phyloP scores from a whole-genome alignment of 2,888 invertebrate genomes.

The Disparrhopalites patrizii region DNA sequence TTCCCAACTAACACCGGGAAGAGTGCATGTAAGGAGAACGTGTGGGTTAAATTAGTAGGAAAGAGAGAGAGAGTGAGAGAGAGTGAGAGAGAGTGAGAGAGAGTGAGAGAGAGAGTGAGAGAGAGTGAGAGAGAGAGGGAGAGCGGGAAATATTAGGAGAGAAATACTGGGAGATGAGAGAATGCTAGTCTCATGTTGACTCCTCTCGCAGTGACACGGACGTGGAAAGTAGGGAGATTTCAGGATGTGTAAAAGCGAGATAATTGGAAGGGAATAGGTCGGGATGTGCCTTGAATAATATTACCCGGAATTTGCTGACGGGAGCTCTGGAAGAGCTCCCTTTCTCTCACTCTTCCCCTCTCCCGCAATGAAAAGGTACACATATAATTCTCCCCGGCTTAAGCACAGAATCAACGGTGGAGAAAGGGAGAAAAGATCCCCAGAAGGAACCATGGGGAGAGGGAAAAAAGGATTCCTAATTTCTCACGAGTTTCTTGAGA shows the following conservation, averaged over 20 bases:
- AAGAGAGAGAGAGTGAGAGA: not conserved
- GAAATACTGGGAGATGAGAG: too few relatives aligned
- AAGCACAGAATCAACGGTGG: not conserved
- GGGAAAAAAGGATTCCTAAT: too few relatives aligned
- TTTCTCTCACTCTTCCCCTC: not conserved
- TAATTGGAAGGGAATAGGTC: conserved; percentile 48
- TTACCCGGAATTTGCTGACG: conserved; percentile 27
- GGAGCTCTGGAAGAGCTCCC: not conserved
- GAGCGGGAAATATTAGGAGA: not conserved
- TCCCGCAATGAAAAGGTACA: not conserved
- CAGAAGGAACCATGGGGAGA: too few relatives aligned
- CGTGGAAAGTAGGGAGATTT: conserved; percentile 9
- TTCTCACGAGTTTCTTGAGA: too few relatives aligned
- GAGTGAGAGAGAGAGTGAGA: not conserved
- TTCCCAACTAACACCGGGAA: too few relatives aligned
- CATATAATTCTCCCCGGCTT: not conserved
- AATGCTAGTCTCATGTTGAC: too few relatives aligned
- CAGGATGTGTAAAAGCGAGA: conserved; percentile 38
- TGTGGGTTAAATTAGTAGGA: too few relatives aligned
- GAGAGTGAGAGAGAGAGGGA: not conserved
- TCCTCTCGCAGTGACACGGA: conserved; percentile 11
- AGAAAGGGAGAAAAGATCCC: too few relatives aligned
- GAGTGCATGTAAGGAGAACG: too few relatives aligned
- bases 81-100: not conserved
- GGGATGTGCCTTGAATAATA: conserved; percentile 47